phyloP scores from a whole-genome alignment of 1,140 invertebrate genomes.

The Aleiodes sp. region DNA sequence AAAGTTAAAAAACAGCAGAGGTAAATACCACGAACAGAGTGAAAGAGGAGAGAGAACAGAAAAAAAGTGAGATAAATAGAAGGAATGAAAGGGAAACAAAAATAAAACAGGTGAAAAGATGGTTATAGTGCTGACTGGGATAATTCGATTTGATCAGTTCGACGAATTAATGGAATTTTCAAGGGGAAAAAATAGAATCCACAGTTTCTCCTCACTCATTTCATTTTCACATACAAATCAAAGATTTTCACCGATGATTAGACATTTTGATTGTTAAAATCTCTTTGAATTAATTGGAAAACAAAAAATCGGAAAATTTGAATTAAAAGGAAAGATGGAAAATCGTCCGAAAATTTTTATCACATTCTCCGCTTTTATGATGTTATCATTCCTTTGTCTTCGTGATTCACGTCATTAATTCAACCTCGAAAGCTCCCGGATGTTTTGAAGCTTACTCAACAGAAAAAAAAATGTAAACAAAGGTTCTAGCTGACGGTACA shows the following conservation, averaged over 20 bases:
- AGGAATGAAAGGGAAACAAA: not conserved
- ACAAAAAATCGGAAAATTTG: no score
- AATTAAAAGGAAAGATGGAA: no score
- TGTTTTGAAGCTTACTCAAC: not conserved
- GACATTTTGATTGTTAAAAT: no score
- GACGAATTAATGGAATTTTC: not conserved
- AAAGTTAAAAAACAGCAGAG: constrained; percentile 9
- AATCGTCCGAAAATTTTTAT: no score
- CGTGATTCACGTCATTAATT: not conserved
- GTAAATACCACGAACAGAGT: not conserved
- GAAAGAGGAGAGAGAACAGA: not conserved
- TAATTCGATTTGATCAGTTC: not conserved
- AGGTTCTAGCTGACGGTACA: constrained; percentile 6
- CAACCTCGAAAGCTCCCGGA: not conserved
- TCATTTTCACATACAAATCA: no score
- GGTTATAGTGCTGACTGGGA: not conserved
- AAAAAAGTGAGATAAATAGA: not conserved
- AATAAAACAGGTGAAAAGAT: no score
- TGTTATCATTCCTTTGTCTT: not conserved
- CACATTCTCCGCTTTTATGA: no score
- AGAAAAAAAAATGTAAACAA: constrained; percentile 4
- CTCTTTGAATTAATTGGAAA: no score
- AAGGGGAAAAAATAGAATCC: not conserved
- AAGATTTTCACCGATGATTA: no score
- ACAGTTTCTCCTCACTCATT: not conserved